phyloP scores from a whole-genome alignment of 2,888 invertebrate genomes.

The Trichacis sp. region DNA sequence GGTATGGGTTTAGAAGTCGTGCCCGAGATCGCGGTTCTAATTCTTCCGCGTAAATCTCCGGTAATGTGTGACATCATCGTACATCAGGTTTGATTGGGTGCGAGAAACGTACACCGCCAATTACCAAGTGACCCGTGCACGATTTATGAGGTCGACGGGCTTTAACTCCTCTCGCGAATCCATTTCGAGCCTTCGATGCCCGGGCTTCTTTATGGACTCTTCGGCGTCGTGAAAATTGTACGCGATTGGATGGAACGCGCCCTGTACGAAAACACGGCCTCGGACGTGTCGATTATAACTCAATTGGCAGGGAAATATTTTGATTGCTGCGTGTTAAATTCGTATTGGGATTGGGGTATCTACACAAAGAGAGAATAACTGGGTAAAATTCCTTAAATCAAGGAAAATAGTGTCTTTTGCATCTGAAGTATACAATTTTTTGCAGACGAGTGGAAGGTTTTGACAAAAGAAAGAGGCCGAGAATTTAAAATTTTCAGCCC shows the following conservation, averaged over 20 bases:
- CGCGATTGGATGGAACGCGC: neutral
- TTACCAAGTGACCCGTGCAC: slow-evolving; percentile 58
- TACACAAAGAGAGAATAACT: too few species aligned
- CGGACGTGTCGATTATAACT: too few species aligned
- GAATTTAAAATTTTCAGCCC: too few species aligned
- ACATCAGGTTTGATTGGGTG: slow-evolving; percentile 63
- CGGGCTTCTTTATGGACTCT: slow-evolving; percentile 24
- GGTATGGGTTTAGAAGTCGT: slow-evolving; percentile 21
- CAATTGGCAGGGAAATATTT: too few species aligned
- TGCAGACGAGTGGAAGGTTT: too few species aligned
- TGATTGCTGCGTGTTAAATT: too few species aligned
- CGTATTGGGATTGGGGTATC: too few species aligned
- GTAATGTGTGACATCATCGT: slow-evolving; percentile 63
- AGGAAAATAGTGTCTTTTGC: too few species aligned
- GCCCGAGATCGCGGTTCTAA: slow-evolving; percentile 47
- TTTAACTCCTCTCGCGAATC: slow-evolving; percentile 23
- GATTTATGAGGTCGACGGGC: slow-evolving; percentile 64
- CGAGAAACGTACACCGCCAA: slow-evolving; percentile 64
- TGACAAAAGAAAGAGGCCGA: too few species aligned
- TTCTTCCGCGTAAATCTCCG: slow-evolving; percentile 60
- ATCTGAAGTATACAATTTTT: too few species aligned
- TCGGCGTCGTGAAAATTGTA: neutral
- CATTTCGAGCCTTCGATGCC: slow-evolving; percentile 51
- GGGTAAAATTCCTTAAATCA: too few species aligned
- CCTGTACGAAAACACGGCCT: too few species aligned